Evolutionary conservation across 2,113 vertebrate species (phyloP), one percentile per base, ranked within the genome.

Genomic region (Cottus gobio): DNA sequence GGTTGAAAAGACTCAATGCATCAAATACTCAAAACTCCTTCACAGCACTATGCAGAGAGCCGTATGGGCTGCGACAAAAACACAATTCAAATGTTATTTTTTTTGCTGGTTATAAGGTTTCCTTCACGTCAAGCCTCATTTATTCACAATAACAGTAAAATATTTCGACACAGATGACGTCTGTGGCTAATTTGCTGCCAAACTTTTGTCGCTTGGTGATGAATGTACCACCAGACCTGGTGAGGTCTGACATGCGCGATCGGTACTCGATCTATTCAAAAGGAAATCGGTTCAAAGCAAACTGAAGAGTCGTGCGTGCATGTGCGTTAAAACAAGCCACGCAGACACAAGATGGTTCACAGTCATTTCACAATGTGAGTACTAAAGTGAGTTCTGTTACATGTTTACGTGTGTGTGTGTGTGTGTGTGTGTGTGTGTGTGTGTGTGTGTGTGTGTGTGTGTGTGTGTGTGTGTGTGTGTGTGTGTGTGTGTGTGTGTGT

Each of bases 351-450:
- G 71, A 90, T 85, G 86, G 74, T 87, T 90, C 84, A 92, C 88
- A 84, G 84, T 91, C 67, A 54, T 87, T 89, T 84, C 69, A 90
- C 82, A 85, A 87, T 84, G 82, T 77, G 78, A 88, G 88, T 91
- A 89, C 94, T 93, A 91, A 92, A 79, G 77, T 82, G 90, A 89
- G 72, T 86, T 70, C 68, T 87, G 60, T 83, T 50, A 86, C 83
- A n/a, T 83, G 50, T n/a, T 3, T 48, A 20, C 18, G 46, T 3
- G 20, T 9, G 8, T n/a, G 18, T 22, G 20, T 50, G 7, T 50
- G 39, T 42, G 37, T 39, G 8, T 39, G 37, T 39, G 11, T 5
- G 46, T 57, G n/a, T 28, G 75, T 4, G 15, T 18, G 16, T 48
- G 15, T 18, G 15, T 46, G 16, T 46, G 39, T 42, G 8, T 39